Base-by-base conservation (phyloP, 2,113 vertebrate genomes). In the Callipepla californica region DNA sequence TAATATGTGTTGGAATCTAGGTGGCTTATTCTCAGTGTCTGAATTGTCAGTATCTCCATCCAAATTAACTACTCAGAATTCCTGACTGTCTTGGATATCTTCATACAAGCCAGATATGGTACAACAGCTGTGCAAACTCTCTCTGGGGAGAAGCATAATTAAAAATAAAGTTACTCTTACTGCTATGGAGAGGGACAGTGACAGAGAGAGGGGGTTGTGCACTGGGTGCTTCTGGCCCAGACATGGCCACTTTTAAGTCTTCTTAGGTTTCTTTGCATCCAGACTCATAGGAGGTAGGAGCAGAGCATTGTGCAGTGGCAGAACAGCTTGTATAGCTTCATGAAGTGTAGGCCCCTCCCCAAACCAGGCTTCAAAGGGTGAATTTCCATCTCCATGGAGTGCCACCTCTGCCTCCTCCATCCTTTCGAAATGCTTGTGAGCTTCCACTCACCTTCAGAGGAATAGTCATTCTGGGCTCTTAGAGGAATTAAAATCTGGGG, bases 11-110 rank as follows among this genome's bases (percentile, higher is more conserved):
- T 92, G 45, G 68, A 83, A 83, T 90, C 57, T 57, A 42, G 65
- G 75, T 70, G 5, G 34, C 67, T 89, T 51, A 16, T 72, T 78
- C 72, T 63, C 1, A 0, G 13, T 87, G 75, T 91, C 72, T 93
- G 85, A 86, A 78, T 74, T 94, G 92, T 83, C 73, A 73, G 80
- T 83, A 83, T 90, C 91, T 90, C 87, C 87, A 91, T 72, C 66
- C 76, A 80, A 79, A 94, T 90, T 79, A 92, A 79, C 82, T 88
- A 61, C 77, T 95, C 76, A 81, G 84, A 95, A 95, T 94, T 94
- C 91, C 78, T 59, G 65, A 59, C 85, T 87, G 61, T 80, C 51
- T 88, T 26, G 73, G 90, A 79, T 78, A 75, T 75, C 45, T 47
- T 88, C 57, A 48, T 72, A 75, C n/a, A 40, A 92, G 85, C 14